Conservation (phyloP, 1,140 invertebrate species). For the Panulirus ornatus region DNA sequence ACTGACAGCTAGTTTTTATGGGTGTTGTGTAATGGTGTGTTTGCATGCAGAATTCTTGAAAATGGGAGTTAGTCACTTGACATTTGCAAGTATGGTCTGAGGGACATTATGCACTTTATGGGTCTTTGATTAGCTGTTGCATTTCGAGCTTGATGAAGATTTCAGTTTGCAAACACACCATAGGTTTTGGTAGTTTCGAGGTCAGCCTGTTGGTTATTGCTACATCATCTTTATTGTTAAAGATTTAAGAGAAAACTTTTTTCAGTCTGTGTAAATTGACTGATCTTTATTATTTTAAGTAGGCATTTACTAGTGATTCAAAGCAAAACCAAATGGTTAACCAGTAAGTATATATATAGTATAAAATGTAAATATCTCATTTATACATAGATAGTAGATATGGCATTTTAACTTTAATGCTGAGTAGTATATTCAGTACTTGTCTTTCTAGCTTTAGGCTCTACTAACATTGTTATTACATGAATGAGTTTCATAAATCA, state of each 20-base stretch:
- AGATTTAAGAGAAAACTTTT: background rate
- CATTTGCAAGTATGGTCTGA: too few relatives aligned
- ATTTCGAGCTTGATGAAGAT: too few relatives aligned
- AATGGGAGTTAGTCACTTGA: too few relatives aligned
- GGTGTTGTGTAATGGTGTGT: conserved; percentile 30
- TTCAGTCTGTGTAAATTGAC: too few relatives aligned
- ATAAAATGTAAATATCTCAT: too few relatives aligned
- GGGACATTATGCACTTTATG: too few relatives aligned
- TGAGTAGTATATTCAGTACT: background rate
- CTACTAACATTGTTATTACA: background rate
- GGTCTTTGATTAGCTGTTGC: background rate
- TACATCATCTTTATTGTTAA: background rate
- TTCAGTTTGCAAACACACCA: background rate
- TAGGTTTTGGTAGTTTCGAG: background rate
- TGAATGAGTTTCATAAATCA: too few relatives aligned
- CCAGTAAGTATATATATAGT: background rate
- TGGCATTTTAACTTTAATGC: background rate
- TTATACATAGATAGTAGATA: background rate
- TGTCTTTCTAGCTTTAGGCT: background rate
- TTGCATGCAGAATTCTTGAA: background rate
- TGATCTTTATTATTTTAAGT: too few relatives aligned
- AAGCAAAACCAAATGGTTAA: background rate
- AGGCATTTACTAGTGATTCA: too few relatives aligned
- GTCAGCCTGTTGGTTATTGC: background rate
- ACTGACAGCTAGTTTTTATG: background rate